These are phyloP conservation scores for Lepisosteus oculatus DNA, from an alignment of 2,113 vertebrate genomes.

Conservation along the genomic window DNA sequence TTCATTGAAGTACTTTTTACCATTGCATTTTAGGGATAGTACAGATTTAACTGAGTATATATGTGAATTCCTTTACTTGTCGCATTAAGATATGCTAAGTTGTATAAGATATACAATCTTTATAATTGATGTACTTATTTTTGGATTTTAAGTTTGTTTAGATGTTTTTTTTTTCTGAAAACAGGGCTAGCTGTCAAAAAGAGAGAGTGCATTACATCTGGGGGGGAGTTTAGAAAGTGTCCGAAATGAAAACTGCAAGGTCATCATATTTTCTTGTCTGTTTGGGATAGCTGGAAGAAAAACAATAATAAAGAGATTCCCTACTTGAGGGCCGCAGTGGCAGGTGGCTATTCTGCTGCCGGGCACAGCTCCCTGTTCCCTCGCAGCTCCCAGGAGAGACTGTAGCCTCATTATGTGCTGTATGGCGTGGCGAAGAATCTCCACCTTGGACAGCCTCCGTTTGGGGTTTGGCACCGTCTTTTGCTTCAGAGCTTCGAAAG, in stretches of 20 bases:
- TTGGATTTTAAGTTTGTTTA: too few relatives aligned
- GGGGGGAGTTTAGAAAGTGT: slow-evolving; percentile 26
- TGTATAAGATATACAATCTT: too few relatives aligned
- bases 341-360: neutral
- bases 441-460: slow-evolving; percentile 7
- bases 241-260: neutral
- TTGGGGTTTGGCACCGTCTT: neutral
- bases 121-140: too few relatives aligned
- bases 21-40: too few relatives aligned
- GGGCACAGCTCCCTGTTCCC: neutral
- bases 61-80: too few relatives aligned
- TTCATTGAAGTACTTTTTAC: too few relatives aligned
- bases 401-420: too few relatives aligned
- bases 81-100: too few relatives aligned
- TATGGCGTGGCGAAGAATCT: neutral
- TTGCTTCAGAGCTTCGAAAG: slow-evolving; percentile 1
- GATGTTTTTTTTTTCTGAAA: too few relatives aligned
- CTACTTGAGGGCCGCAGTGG: neutral
- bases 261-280: neutral
- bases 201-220: slow-evolving; percentile 18
- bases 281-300: neutral
- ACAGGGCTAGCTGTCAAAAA: too few relatives aligned
- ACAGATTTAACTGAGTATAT: too few relatives aligned
- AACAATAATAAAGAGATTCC: slow-evolving; percentile 2
- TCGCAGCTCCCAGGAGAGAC: neutral